Percentiles rank a stretch among this genome's conserved stretches.
These are phyloP conservation scores for Melinaea menophilus DNA, from an alignment of 2,888 invertebrate genomes.

Conservation along the genomic window DNA sequence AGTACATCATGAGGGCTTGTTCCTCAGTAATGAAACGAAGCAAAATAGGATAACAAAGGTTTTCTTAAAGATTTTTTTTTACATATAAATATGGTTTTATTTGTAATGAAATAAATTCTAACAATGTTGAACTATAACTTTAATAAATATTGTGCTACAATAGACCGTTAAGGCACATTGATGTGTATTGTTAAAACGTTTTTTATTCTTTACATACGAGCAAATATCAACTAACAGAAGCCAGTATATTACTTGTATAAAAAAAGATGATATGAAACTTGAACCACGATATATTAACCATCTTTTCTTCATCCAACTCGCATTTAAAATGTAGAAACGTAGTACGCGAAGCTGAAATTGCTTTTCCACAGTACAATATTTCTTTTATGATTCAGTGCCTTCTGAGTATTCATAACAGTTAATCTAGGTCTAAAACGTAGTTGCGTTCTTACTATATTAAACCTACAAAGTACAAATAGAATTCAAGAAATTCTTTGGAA, in stretches of 20 bases:
- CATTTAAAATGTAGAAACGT: slow-evolving; percentile 15
- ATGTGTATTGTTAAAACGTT: neutral
- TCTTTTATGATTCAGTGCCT: slow-evolving; percentile 24
- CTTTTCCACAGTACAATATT: slow-evolving; percentile 21
- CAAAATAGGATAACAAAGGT: too few relatives aligned
- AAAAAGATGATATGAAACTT: slow-evolving; percentile 3
- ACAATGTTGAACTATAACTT: too few relatives aligned
- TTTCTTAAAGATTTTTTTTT: too few relatives aligned
- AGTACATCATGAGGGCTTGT: neutral
- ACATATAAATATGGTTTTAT: too few relatives aligned
- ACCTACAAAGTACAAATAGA: neutral
- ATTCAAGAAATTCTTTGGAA: neutral
- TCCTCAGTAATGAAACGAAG: neutral
- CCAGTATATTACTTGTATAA: neutral
- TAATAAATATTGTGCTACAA: too few relatives aligned
- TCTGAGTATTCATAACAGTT: slow-evolving; percentile 26
- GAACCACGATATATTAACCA: slow-evolving; percentile 7
- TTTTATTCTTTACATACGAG: neutral
- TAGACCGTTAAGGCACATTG: neutral
- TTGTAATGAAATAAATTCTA: too few relatives aligned
- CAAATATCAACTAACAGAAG: neutral
- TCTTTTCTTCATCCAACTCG: slow-evolving; percentile 10
- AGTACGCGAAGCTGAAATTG: slow-evolving; percentile 19
- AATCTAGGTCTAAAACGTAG: slow-evolving; percentile 24
- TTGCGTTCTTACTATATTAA: slow-evolving; percentile 12